These are phyloP conservation scores for Helogale parvula DNA, from an alignment of 2,113 vertebrate species.

Conservation along the genomic window DNA sequence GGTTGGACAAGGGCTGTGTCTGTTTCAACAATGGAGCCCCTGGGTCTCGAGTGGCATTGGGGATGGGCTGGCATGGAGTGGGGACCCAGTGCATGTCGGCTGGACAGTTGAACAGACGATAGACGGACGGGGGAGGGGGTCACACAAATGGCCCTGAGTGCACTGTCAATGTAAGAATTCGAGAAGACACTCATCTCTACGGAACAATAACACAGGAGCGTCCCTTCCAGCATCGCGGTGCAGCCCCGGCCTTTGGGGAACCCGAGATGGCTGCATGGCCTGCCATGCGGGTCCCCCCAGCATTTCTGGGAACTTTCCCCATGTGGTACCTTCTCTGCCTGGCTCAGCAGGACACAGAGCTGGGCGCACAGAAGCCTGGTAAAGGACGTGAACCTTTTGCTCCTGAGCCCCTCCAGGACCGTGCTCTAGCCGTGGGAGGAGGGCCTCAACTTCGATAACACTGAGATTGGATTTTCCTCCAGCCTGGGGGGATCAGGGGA, in stretches of 20 bases:
- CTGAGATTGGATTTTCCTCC: constrained; percentile 43
- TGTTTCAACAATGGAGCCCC: neutral
- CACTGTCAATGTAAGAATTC: neutral
- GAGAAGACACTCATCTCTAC: neutral
- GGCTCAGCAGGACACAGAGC: neutral
- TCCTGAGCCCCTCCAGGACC: neutral
- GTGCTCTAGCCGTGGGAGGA: neutral
- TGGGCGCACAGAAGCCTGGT: neutral
- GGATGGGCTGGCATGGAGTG: neutral
- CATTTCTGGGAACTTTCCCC: neutral
- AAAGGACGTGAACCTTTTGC: neutral
- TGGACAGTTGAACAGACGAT: rapidly evolving
- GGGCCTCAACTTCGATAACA: constrained; percentile 7
- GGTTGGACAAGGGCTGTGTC: neutral
- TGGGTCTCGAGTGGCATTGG: neutral
- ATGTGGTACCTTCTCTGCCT: neutral
- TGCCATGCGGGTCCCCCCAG: rapidly evolving
- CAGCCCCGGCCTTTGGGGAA: neutral
- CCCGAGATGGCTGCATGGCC: neutral
- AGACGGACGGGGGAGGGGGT: neutral
- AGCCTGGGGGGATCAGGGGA: neutral
- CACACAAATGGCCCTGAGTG: too few relatives aligned
- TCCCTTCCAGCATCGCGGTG: neutral
- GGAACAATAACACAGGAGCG: rapidly evolving
- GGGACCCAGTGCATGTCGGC: rapidly evolving